Evolutionary conservation across 2,888 invertebrate species (phyloP), one percentile per base, ranked within the genome.

Genomic region (Cecidostiba fungosa): DNA sequence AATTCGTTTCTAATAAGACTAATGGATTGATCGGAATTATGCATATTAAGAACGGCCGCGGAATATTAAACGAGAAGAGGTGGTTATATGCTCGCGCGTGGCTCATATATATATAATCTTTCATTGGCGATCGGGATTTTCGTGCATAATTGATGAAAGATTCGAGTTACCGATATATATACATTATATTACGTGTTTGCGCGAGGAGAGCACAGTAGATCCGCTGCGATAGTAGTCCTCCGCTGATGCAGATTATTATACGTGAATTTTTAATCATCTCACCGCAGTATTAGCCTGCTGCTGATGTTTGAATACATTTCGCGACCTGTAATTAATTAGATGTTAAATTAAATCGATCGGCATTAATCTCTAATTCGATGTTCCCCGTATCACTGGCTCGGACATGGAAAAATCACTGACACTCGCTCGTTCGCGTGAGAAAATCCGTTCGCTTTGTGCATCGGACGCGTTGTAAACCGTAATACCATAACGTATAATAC

Each of bases 1-100:
- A 73, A 85, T 82, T 82, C 79, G 79, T 81, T 80, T 83, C 85
- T 83, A 83, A 85, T 83, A 83, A 85, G 82, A 77, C 83, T 87
- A 87, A 87, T 87, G 87, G 85, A 85, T 87, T 83, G 72, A 26
- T 43, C 77, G 59, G 59, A 69, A 77, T 78, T 84, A 47, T 77
- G 82, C 79, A 85, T 85, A 82, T 86, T 50, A 78, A 80, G 70
- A 66, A 73, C 23, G 77, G 29, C 36, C 43, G 36, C n/a, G 77
- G 81, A 73, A 81, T 86, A 86, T 70, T 32, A 73, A 82, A 76
- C 73, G 54, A 6, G 16, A 16, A 50, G 47, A 43, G 43, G 12
- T 43, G 43, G 43, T 2, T 3, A 36, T 32, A 23, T 23, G 62
- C 14, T 23, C 29, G 32, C 36, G 47, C 36, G 32, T 26, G 85